These are phyloP conservation scores for Leptopilina boulardi DNA, from an alignment of 1,140 invertebrate species.

Conservation along the genomic window DNA sequence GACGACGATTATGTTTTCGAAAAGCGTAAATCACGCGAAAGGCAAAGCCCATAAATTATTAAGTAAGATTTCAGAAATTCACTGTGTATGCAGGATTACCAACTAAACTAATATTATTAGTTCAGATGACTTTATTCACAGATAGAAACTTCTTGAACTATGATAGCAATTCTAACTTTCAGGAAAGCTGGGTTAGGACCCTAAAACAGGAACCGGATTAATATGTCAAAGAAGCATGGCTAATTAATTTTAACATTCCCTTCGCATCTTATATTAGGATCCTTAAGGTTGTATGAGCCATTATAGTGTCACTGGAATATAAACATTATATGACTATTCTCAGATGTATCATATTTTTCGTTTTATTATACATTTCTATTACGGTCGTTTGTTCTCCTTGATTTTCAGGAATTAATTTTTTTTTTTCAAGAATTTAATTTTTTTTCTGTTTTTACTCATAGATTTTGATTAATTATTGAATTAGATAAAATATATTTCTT, in stretches of 20 bases:
- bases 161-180: conserved; percentile 23
- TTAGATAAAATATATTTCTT: too few species aligned
- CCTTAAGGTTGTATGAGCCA: too few species aligned
- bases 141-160: conserved; percentile 19
- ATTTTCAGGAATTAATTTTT: too few species aligned
- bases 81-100: conserved; percentile 19
- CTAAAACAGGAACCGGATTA: neutral
- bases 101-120: conserved; percentile 47
- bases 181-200: neutral
- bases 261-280: neutral
- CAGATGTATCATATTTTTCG: too few species aligned
- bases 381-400: too few species aligned
- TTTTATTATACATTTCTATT: too few species aligned
- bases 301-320: neutral
- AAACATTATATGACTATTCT: too few species aligned
- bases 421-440: too few species aligned
- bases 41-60: neutral
- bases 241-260: neutral
- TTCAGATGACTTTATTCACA: conserved; percentile 46
- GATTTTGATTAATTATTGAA: too few species aligned
- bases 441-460: too few species aligned
- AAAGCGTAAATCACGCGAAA: neutral
- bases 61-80: conserved; percentile 7
- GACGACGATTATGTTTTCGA: neutral
- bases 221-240: neutral